A percentile compares a stretch with the other conserved stretches of the same genome.
phyloP scores from a whole-genome alignment of 1,140 invertebrate genomes.

The Tetragnatha versicolor region DNA sequence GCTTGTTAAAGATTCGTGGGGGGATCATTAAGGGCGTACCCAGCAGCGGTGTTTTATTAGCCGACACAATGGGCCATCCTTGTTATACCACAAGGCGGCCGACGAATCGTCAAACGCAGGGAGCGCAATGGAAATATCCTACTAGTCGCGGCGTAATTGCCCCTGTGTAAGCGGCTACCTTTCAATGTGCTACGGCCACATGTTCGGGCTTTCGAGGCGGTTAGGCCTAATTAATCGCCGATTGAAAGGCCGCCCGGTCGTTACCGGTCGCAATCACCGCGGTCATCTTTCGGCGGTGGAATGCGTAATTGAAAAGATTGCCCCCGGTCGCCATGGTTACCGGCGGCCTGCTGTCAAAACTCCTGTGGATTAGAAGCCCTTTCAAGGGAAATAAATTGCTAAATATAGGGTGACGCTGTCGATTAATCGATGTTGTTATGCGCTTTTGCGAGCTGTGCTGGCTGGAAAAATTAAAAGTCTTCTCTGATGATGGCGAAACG shows the following conservation, averaged over 20 bases:
- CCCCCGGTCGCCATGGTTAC: conserved; percentile 6
- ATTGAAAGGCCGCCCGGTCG: conserved; percentile 2
- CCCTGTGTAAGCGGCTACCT: conserved; percentile 14
- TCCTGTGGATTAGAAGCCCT: conserved; percentile 4
- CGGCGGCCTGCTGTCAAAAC: background rate
- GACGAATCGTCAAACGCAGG: conserved; percentile 8
- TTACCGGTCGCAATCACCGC: conserved; percentile 17
- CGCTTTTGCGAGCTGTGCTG: too few relatives aligned
- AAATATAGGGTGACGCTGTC: background rate
- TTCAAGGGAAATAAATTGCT: background rate
- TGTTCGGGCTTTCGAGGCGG: conserved; percentile 1
- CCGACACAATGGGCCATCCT: too few relatives aligned
- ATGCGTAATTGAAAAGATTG: conserved; percentile 16
- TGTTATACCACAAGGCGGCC: too few relatives aligned
- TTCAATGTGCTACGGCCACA: conserved; percentile 19
- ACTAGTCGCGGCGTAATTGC: conserved; percentile 17
- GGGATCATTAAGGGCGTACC: background rate
- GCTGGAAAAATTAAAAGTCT: too few relatives aligned
- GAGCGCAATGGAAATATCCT: conserved; percentile 2
- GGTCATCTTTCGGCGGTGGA: conserved; percentile 9
- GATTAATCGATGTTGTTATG: conserved; percentile 1
- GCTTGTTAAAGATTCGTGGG: background rate
- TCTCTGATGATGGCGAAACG: too few relatives aligned
- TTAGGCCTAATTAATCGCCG: conserved; percentile 37
- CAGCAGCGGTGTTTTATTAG: too few relatives aligned